Evolutionary conservation across 2,797 vertebrate genomes (phyloP).

Genomic region (Octomys mimax): DNA sequence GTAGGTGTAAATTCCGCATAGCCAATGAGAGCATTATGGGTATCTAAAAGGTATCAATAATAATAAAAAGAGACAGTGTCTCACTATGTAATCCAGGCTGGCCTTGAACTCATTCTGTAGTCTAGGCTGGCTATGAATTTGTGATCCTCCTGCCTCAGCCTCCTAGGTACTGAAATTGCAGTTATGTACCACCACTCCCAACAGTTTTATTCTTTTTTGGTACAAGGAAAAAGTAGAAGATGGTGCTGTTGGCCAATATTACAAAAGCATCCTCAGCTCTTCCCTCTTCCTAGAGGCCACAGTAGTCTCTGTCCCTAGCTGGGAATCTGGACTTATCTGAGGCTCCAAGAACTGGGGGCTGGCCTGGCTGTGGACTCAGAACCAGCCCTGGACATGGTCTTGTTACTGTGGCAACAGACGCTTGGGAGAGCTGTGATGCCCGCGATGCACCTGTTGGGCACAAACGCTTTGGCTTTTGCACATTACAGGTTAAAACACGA

Average conservation of each 20-base stretch:
- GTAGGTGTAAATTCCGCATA: background rate
- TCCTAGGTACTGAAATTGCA: background rate
- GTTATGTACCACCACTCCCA: background rate
- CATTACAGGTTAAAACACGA: fast-evolving
- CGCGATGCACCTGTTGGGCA: fast-evolving
- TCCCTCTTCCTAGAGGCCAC: background rate
- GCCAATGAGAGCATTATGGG: background rate
- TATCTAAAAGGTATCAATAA: background rate
- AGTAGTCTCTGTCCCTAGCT: fast-evolving
- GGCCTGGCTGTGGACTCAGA: fast-evolving
- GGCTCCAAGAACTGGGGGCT: background rate
- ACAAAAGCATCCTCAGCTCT: background rate
- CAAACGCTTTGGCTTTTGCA: fast-evolving
- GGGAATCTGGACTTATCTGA: fast-evolving
- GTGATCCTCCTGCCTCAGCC: background rate
- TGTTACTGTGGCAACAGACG: fast-evolving
- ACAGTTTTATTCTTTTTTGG: background rate
- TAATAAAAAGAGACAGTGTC: background rate
- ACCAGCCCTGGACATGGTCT: fast-evolving
- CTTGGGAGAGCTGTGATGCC: fast-evolving
- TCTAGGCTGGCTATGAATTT: background rate
- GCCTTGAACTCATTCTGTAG: background rate
- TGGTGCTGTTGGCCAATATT: fast-evolving
- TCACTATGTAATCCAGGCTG: background rate
- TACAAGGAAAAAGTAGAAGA: background rate